These are phyloP conservation scores for Drosophila sproati DNA, from an alignment of 1,140 invertebrate species.

Conservation along the genomic window DNA sequence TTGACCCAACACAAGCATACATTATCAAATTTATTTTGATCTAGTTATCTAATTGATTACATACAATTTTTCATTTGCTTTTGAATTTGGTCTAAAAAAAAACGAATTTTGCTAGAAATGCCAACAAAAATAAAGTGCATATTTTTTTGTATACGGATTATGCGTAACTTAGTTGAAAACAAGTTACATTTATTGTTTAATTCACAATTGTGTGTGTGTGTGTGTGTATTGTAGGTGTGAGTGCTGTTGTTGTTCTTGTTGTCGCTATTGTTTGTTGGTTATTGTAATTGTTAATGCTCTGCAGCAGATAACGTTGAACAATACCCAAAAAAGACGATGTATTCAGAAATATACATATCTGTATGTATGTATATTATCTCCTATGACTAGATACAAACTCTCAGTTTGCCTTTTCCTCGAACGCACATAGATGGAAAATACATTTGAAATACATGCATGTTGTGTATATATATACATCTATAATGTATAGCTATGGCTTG, in stretches of 20 bases:
- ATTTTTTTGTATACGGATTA: background rate
- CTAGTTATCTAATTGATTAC: constrained; percentile 18
- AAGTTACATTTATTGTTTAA: constrained; percentile 54
- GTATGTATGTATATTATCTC: constrained; percentile 10
- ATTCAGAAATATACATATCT: constrained; percentile 3
- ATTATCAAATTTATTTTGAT: constrained; percentile 17
- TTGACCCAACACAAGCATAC: constrained; percentile 46
- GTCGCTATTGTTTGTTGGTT: constrained; percentile 11
- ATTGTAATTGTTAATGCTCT: background rate
- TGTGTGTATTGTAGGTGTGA: background rate
- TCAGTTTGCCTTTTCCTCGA: constrained; percentile 1
- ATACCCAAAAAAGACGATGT: background rate
- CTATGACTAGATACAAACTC: constrained; percentile 67
- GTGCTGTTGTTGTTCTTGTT: constrained; percentile 16
- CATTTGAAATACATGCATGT: background rate
- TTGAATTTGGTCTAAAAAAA: constrained; percentile 34
- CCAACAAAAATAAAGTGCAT: background rate
- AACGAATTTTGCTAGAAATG: constrained; percentile 21
- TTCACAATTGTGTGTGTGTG: constrained; percentile 35
- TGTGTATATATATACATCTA: constrained; percentile 1
- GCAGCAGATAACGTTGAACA: constrained; percentile 9
- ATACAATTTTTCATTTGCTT: constrained; percentile 5
- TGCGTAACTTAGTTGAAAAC: constrained; percentile 5
- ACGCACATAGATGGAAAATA: constrained; percentile 16
- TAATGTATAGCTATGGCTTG: constrained; percentile 8